phyloP scores from a whole-genome alignment of 2,113 vertebrate genomes.

The Fukomys damarensis region DNA sequence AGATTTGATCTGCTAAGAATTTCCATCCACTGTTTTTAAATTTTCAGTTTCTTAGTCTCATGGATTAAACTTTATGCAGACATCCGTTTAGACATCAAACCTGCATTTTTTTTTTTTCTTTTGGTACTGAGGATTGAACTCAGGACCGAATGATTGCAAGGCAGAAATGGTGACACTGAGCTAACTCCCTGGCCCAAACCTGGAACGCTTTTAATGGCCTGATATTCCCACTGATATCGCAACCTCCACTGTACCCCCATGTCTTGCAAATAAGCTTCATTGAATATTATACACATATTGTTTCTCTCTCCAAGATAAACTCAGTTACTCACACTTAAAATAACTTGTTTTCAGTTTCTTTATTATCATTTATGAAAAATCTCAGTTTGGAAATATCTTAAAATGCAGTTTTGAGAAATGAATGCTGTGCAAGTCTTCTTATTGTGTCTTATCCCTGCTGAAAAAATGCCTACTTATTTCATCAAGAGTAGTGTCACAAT shows the following conservation, averaged over 20 bases:
- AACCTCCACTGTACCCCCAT: not conserved
- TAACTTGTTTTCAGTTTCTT: not conserved
- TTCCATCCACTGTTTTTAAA: not conserved
- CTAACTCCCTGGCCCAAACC: too few relatives aligned
- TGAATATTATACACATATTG: not conserved
- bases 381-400: not conserved
- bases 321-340: not conserved
- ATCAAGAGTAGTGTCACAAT: not conserved
- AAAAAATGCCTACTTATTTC: not conserved
- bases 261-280: not conserved
- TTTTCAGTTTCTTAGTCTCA: not conserved
- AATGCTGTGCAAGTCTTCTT: not conserved
- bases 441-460: not conserved
- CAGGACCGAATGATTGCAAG: too few relatives aligned
- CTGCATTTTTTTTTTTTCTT: too few relatives aligned
- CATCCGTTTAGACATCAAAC: not conserved
- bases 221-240: not conserved
- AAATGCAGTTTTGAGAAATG: not conserved
- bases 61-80: constrained; percentile 8
- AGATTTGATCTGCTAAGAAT: not conserved
- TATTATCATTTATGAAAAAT: not conserved
- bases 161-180: too few relatives aligned
- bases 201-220: not conserved
- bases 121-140: too few relatives aligned
- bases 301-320: not conserved